phyloP scores from a whole-genome alignment of 2,797 vertebrate genomes.

The Helarctos malayanus region DNA sequence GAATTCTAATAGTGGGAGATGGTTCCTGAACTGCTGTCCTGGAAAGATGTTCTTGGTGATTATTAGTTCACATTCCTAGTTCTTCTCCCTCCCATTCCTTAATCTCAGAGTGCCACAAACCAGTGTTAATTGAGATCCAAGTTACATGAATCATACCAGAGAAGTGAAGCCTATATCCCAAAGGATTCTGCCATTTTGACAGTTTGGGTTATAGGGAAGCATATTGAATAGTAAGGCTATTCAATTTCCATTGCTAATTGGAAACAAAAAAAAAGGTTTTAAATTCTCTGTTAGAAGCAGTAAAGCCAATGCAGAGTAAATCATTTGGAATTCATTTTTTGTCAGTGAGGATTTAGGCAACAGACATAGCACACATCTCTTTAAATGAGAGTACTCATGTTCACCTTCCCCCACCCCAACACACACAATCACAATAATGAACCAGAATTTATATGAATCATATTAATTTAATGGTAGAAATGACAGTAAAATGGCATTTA shows the following conservation, averaged over 20 bases:
- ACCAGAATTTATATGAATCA: background rate
- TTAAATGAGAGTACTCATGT: background rate
- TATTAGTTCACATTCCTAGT: conserved; percentile 26
- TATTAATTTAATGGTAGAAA: conserved; percentile 11
- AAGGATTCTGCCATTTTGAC: conserved; percentile 3
- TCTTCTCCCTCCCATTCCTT: background rate
- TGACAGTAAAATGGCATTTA: background rate
- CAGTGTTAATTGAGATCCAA: conserved; percentile 59
- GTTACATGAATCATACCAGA: conserved; percentile 61
- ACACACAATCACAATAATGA: background rate
- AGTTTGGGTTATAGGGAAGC: background rate
- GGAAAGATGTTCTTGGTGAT: background rate
- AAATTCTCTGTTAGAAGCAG: conserved; percentile 24
- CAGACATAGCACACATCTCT: background rate
- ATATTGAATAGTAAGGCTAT: conserved; percentile 37
- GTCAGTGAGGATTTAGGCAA: conserved; percentile 64
- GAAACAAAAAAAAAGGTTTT: background rate
- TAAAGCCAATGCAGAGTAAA: conserved; percentile 7
- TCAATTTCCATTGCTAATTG: conserved; percentile 67
- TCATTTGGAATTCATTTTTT: conserved; percentile 73
- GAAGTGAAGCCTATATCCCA: background rate
- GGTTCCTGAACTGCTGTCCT: conserved; percentile 29
- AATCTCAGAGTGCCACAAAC: conserved; percentile 57
- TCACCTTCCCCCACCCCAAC: background rate
- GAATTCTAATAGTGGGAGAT: background rate